Base-by-base conservation (phyloP, 2,797 vertebrate species). In the Melanotaenia maccullochi region DNA sequence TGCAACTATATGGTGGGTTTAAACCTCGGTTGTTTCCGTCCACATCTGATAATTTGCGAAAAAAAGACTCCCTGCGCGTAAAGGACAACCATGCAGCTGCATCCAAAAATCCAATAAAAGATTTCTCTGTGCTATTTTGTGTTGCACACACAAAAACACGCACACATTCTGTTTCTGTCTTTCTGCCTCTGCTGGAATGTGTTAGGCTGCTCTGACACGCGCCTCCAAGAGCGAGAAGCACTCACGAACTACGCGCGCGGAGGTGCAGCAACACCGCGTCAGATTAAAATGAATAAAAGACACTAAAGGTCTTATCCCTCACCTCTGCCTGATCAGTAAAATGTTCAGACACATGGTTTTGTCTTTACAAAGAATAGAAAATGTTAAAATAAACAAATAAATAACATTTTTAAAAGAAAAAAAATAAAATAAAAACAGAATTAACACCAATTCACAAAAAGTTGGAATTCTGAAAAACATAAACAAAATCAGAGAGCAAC, bases 81-180 rank as follows among this genome's bases (percentile, higher is more conserved):
- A 87, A 52, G 76, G 56, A 55, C 71, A 75, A 40, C 8, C 59
- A 40, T 40, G 38, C 38, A 33, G 60, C 6, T 85, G 74, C 73
- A 84, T 82, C 75, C 71, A 79, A 58, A 38, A 74, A 76, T 69
- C 65, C 86, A 79, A 63, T 68, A 68, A 61, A 61, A 76, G 75
- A 69, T 65, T 61, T 76, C 64, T 38, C 30, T 12, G 18, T 44
- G 51, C 55, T 52, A 28, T 56, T 38, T 57, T 28, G 32, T 36
- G 56, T 59, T 25, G 69, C 40, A 9, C 54, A 3, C 47, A 18
- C 14, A 42, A 3, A 42, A 3, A 28, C 59, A 47, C 24, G 40
- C 9, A 9, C 55, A 16, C 8, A 7, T 44, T 32, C 33, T 7
- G 1, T 47, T 22, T 44, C 51, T 42, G 61, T 49, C 33, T 20